Evolutionary conservation across 2,797 vertebrate species (phyloP).

Genomic region (Intellagama lesueurii): DNA sequence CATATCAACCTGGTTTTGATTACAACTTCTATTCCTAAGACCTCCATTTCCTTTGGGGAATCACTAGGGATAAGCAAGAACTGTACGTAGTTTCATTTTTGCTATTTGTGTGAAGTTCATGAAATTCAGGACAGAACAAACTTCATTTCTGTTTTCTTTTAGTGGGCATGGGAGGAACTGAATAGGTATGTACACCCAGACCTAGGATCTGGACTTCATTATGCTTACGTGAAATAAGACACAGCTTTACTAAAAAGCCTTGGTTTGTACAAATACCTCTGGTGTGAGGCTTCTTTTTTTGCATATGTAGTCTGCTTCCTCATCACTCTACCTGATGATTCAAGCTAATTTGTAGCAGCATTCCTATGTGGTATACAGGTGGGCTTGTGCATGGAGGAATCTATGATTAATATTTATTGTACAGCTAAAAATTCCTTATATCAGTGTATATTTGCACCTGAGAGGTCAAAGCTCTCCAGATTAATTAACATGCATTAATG

Average conservation of each 20-base stretch:
- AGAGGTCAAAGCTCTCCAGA: slow-evolving; percentile 9
- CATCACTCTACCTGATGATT: background rate
- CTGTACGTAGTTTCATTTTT: background rate
- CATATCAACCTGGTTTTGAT: background rate
- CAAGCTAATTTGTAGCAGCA: background rate
- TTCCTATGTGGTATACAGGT: background rate
- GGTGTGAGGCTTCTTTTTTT: background rate
- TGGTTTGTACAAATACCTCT: background rate
- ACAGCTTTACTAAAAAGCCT: too few species aligned
- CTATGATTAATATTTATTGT: background rate
- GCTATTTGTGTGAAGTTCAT: background rate
- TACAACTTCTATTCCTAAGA: background rate
- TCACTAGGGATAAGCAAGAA: background rate
- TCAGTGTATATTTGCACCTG: background rate
- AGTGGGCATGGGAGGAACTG: background rate
- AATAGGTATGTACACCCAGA: background rate
- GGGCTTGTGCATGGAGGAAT: background rate
- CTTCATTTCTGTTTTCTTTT: background rate
- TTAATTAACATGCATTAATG: slow-evolving; percentile 12
- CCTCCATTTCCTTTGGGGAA: background rate
- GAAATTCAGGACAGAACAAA: background rate
- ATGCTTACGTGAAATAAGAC: background rate
- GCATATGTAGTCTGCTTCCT: background rate
- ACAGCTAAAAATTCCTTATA: background rate
- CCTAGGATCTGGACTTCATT: background rate